These are phyloP conservation scores for Melanostoma scalare DNA, from an alignment of 2,888 invertebrate species.

Conservation along the genomic window DNA sequence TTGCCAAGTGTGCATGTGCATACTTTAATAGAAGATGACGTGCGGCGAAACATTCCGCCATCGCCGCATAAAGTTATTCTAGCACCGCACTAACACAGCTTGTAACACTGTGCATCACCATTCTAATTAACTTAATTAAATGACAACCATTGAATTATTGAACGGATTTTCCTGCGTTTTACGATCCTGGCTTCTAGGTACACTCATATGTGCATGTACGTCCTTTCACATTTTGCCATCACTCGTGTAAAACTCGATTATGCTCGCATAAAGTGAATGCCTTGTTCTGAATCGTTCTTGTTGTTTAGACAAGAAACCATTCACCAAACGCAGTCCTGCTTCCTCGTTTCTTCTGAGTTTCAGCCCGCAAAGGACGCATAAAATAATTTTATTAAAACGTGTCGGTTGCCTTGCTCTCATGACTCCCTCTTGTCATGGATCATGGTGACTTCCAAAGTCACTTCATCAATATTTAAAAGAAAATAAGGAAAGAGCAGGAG, in stretches of 20 bases:
- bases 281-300: background rate
- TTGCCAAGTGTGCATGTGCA: slow-evolving; percentile 4
- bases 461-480: no score
- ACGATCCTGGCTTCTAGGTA: background rate
- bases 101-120: slow-evolving; percentile 11
- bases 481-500: no score
- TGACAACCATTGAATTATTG: slow-evolving; percentile 36
- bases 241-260: background rate
- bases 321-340: no score
- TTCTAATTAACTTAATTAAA: slow-evolving; percentile 49
- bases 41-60: background rate
- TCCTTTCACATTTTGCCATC: background rate
- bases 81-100: background rate
- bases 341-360: no score
- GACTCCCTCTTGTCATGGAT: background rate
- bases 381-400: slow-evolving; percentile 3
- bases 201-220: background rate
- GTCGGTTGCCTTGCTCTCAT: background rate
- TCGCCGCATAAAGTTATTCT: background rate
- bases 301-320: background rate
- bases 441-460: background rate
- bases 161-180: slow-evolving; percentile 10
- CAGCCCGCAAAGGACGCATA: background rate
- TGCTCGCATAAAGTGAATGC: background rate
- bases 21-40: background rate